A percentile compares a stretch with the other conserved stretches of the same genome.
These are phyloP conservation scores for Gorsachius goisagi DNA, from an alignment of 2,113 vertebrate species.

Conservation along the genomic window DNA sequence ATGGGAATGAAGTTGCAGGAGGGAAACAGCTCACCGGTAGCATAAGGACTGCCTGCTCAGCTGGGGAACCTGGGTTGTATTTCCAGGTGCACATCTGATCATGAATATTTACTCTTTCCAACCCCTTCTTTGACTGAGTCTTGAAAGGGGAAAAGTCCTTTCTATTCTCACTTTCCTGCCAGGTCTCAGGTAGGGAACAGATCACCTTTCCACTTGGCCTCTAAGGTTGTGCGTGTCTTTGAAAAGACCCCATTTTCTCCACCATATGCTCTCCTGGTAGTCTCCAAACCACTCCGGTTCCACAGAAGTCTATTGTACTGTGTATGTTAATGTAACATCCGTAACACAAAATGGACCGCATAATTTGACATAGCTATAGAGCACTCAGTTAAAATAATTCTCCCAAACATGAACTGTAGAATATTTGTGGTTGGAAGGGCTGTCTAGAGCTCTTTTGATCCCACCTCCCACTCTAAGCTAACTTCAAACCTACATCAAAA, in stretches of 20 bases:
- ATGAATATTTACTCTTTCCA: background rate
- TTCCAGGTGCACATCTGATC: background rate
- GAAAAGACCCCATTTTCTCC: background rate
- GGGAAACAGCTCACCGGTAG: background rate
- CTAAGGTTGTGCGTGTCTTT: background rate
- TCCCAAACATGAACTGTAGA: background rate
- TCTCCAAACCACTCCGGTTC: background rate
- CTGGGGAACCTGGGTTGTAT: background rate
- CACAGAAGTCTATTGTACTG: background rate
- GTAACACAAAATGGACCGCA: background rate
- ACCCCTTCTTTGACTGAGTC: background rate
- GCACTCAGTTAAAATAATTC: background rate
- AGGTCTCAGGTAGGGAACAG: background rate
- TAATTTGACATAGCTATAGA: background rate
- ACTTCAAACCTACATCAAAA: background rate
- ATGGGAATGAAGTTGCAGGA: background rate
- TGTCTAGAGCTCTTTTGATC: background rate
- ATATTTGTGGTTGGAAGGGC: background rate
- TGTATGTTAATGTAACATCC: background rate
- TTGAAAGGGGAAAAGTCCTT: background rate
- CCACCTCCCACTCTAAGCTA: background rate
- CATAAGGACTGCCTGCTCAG: background rate
- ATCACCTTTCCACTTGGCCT: background rate
- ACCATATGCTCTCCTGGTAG: background rate
- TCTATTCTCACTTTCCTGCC: background rate